Conservation (phyloP, 2,888 invertebrate species). For the Oeneis ivallda region DNA sequence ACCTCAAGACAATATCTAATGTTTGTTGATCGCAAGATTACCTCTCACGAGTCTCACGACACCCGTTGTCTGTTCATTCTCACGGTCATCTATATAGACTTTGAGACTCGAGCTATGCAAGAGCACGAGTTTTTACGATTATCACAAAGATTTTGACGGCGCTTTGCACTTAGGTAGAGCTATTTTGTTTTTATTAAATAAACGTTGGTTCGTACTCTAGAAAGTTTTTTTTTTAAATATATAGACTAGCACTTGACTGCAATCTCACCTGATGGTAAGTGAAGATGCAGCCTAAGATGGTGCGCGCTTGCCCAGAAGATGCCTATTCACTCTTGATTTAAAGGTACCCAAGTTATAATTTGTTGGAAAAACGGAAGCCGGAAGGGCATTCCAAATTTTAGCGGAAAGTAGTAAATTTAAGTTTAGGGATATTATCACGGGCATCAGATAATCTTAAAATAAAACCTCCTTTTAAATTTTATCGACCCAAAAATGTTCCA, state of each 20-base stretch:
- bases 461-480: background rate
- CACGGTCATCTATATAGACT: slow-evolving; percentile 36
- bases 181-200: background rate
- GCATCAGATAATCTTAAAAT: background rate
- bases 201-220: no score
- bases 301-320: no score
- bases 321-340: no score
- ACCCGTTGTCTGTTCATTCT: slow-evolving; percentile 31
- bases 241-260: no score
- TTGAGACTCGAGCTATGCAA: slow-evolving; percentile 15
- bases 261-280: no score
- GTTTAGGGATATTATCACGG: no score
- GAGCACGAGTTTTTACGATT: slow-evolving; percentile 12
- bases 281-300: no score
- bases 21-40: slow-evolving; percentile 33
- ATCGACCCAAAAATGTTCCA: slow-evolving; percentile 22
- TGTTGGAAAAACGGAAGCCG: no score
- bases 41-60: slow-evolving; percentile 43
- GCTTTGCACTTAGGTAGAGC: slow-evolving; percentile 12
- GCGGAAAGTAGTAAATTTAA: no score
- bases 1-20: slow-evolving; percentile 4
- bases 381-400: no score
- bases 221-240: no score
- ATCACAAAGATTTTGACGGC: slow-evolving; percentile 2
- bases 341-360: no score